Conservation (phyloP, 2,888 invertebrate genomes). For the Steinernema hermaphroditum region DNA sequence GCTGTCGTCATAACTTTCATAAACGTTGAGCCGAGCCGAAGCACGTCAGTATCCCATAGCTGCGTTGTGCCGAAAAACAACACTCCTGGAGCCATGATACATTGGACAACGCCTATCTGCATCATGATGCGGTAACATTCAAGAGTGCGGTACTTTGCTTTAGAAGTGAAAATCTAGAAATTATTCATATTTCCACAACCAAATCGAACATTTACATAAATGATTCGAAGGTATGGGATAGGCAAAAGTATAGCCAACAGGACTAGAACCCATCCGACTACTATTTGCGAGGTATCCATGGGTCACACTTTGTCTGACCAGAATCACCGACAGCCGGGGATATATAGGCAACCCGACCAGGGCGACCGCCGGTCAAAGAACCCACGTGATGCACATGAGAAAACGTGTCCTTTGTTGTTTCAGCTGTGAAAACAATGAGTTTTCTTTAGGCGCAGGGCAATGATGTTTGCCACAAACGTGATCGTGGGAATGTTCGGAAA, state of each 20-base stretch:
- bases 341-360: no score
- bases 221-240: not conserved
- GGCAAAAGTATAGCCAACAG: not conserved
- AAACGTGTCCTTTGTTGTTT: no score
- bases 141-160: not conserved
- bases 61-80: not conserved
- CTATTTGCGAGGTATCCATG: not conserved
- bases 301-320: no score
- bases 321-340: no score
- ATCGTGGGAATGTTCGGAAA: no score
- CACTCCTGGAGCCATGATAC: not conserved
- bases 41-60: not conserved
- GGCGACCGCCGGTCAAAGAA: no score
- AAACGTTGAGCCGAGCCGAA: not conserved
- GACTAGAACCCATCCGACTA: not conserved
- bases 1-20: not conserved
- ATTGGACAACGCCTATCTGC: not conserved
- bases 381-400: no score
- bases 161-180: not conserved
- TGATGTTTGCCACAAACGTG: no score
- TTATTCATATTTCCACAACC: not conserved
- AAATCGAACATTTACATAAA: not conserved
- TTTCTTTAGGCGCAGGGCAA: no score
- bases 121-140: slow-evolving; percentile 1
- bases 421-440: no score